Base-by-base conservation (phyloP, 37 sponge, comb jelly and placozoan species). In the Beroe forskalii region DNA sequence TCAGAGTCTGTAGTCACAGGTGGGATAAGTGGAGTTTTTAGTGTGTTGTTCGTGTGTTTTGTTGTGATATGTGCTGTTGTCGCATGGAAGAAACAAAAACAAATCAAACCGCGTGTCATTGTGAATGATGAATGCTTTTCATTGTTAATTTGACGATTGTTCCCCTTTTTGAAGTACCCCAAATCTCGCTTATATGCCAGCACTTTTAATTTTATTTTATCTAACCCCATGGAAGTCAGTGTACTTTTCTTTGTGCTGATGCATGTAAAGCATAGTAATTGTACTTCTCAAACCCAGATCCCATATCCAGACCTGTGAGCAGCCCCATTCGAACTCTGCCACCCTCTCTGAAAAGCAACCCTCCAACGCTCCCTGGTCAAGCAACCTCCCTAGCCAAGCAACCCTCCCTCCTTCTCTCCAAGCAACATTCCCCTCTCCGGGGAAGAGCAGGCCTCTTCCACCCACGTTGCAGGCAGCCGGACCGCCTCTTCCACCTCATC, bases 261-360 rank as follows among this genome's bases (percentile, higher is more conserved):
- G n/a, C n/a, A n/a, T n/a, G n/a, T n/a, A n/a, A n/a, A n/a, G n/a
- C n/a, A n/a, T n/a, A 55, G 17, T 48, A 48, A 48, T 48, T 48
- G 55, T 48, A 48, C n/a, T 9, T 36, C 72, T 69, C 38, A 69
- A 32, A 69, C 72, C 72, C 72, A 69, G 72, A 69, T 35, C 32
- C 20, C 19, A 69, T 14, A 27, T 69, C 72, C 38, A 69, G 72
- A 69, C 35, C 72, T 69, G 72, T 69, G 72, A 69, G 35, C 19
- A 0, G 12, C 55, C 12, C 55, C 12, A 12, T 12, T 6, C 55
- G 9, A 17, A 6, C 12, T 48, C 55, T 12, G 9, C 55, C 12
- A 12, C 6, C 55, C 55, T 12, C 12, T 12, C 6, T 17, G 55
- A 48, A 12, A 17, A 48, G 55, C 55, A 48, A 6, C 12, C 55